Evolutionary conservation across 2,113 vertebrate genomes (phyloP).

Genomic region (Setophaga petechia): DNA sequence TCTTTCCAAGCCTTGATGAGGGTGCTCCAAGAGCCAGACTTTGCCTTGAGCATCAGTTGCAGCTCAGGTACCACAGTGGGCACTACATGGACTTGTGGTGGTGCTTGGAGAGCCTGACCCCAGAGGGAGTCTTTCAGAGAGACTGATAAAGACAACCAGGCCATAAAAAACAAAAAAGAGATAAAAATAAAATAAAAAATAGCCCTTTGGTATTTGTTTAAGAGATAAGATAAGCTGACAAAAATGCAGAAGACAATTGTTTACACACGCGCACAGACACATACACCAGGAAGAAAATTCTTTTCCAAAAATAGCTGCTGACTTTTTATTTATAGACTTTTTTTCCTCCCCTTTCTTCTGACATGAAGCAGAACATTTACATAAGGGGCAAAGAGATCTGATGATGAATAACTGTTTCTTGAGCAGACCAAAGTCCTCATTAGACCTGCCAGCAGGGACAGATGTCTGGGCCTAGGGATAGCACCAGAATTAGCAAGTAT

Average conservation of each 20-base stretch:
- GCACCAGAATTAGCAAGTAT: constrained; percentile 61
- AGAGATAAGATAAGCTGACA: constrained; percentile 57
- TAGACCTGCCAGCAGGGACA: constrained; percentile 55
- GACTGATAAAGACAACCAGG: neutral
- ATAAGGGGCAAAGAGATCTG: constrained; percentile 35
- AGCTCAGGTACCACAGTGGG: rapidly evolving
- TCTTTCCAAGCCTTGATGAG: neutral
- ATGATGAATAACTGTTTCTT: constrained; percentile 60
- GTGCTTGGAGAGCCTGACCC: neutral
- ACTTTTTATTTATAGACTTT: neutral
- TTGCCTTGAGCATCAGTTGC: neutral
- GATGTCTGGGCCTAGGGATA: constrained; percentile 40
- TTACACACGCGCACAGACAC: constrained; percentile 15
- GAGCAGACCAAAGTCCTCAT: constrained; percentile 54
- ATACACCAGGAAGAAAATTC: constrained; percentile 44
- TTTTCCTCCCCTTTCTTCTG: neutral
- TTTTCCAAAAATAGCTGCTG: constrained; percentile 50
- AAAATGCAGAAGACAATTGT: constrained; percentile 41
- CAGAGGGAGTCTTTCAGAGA: neutral
- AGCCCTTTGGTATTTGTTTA: neutral
- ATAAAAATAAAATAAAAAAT: neutral
- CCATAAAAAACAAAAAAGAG: neutral
- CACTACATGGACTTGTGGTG: rapidly evolving
- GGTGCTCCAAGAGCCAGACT: neutral
- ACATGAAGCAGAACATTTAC: constrained; percentile 47